These are phyloP conservation scores for Nanorana parkeri DNA, from an alignment of 2,113 vertebrate species.

Conservation along the genomic window DNA sequence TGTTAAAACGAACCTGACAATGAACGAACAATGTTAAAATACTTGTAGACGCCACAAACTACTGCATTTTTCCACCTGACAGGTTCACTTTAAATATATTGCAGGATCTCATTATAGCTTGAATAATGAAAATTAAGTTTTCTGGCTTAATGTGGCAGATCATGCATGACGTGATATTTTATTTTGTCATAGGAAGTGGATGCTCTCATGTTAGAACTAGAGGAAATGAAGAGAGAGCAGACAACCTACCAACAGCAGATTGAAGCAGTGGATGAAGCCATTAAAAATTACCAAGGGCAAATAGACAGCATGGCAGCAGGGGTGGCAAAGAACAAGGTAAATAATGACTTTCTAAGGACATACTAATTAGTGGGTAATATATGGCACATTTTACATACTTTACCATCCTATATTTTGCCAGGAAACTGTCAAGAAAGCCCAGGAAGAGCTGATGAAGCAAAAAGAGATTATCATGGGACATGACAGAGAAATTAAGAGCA, in stretches of 20 bases:
- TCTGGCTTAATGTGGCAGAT: no score
- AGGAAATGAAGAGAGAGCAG: constrained; percentile 86
- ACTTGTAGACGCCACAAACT: no score
- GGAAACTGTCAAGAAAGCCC: constrained; percentile 82
- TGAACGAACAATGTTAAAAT: no score
- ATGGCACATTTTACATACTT: background rate
- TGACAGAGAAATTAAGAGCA: constrained; percentile 83
- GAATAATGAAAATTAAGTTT: no score
- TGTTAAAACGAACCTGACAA: no score
- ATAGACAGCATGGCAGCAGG: constrained; percentile 77
- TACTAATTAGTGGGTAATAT: background rate
- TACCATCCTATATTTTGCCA: constrained; percentile 59
- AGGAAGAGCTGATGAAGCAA: constrained; percentile 83
- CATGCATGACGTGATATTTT: no score
- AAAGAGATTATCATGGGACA: constrained; percentile 83
- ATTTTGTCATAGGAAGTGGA: constrained; percentile 80
- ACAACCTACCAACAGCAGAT: constrained; percentile 81
- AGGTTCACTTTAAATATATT: no score
- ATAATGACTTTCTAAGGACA: background rate
- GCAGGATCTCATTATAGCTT: no score
- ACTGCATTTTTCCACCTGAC: no score
- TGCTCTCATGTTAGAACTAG: constrained; percentile 83
- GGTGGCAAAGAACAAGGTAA: constrained; percentile 83
- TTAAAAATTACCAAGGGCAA: constrained; percentile 79
- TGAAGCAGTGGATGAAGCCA: constrained; percentile 80